These are phyloP conservation scores for Diglossa cyanea DNA, from an alignment of 2,797 vertebrate species.

Conservation along the genomic window DNA sequence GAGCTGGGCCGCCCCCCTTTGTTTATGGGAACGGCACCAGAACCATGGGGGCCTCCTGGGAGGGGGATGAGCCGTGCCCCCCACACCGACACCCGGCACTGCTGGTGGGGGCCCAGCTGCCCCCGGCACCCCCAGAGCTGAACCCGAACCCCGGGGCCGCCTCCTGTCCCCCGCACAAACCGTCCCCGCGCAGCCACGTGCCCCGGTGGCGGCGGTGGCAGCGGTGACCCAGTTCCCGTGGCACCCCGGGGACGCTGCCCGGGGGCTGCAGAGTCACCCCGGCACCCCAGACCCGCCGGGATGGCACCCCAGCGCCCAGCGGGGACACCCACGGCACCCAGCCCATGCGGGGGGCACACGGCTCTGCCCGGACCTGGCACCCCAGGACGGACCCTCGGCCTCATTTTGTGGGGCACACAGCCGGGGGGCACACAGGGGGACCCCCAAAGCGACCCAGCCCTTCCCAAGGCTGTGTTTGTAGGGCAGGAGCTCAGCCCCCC, in stretches of 20 bases:
- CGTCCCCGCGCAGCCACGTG: too few relatives aligned
- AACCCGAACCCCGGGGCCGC: too few relatives aligned
- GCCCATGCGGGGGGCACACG: rapidly evolving
- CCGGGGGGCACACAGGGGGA: rapidly evolving
- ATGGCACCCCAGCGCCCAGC: rapidly evolving
- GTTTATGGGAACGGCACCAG: neutral
- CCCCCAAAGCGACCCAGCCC: rapidly evolving
- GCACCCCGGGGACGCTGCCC: neutral
- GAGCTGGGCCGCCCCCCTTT: neutral
- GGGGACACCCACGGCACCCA: rapidly evolving
- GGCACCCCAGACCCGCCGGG: neutral
- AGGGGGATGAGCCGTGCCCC: too few relatives aligned
- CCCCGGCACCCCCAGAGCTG: too few relatives aligned
- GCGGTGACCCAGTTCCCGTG: conserved; percentile 23
- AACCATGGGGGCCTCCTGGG: neutral
- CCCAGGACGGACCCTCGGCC: neutral
- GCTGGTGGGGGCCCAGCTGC: too few relatives aligned
- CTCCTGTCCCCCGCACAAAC: neutral
- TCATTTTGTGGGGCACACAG: neutral
- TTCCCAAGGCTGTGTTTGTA: rapidly evolving
- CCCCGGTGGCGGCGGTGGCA: neutral
- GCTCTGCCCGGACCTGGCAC: neutral
- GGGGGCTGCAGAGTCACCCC: neutral
- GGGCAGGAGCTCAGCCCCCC: neutral
- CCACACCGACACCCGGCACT: rapidly evolving